Evolutionary conservation across 2,113 vertebrate species (phyloP), one percentile per base, ranked within the genome.

Genomic region (Anarrhichthys ocellatus): DNA sequence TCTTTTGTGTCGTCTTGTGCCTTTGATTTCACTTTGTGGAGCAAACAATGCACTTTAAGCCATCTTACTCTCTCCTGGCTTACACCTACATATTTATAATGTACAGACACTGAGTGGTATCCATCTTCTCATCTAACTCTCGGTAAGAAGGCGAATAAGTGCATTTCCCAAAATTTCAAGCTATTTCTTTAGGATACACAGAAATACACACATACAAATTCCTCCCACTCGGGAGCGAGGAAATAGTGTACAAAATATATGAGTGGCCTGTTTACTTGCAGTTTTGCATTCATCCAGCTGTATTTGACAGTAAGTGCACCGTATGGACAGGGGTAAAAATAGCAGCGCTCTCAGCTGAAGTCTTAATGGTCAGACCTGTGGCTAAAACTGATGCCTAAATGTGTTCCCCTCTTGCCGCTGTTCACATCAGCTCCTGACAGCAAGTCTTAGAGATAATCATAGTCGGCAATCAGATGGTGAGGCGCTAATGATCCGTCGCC

Each of bases 391-490:
- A 86, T 24, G 52, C 52, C 58, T 75, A 27, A 64, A 76, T 72
- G 50, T 29, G 78, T 75, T 74, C 14, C 20, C 69, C 66, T 67
- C 7, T 20, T 22, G 56, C 84, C 70, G 75, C 72, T 32, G 73
- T 36, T 82, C 65, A 50, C 62, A 48, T 81, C 76, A 27, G 64
- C 73, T 18, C 14, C 48, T 87, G 83, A 84, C 78, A 88, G 81
- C 81, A 8, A 40, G 58, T 68, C 75, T 81, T 42, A 63, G 18
- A 76, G 52, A 89, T 87, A 81, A 86, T 74, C 71, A 54, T 2
- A 74, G 68, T 32, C 75, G 4, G 29, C 56, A 69, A 79, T 87
- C 68, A 68, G 22, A 65, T 29, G 54, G 44, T 36, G 74, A 87
- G 32, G 46, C 61, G 15, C 70, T 65, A 32, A 80, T 29, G 67